These are phyloP conservation scores for Gortyna flavago DNA, from an alignment of 2,888 invertebrate genomes.

Conservation along the genomic window DNA sequence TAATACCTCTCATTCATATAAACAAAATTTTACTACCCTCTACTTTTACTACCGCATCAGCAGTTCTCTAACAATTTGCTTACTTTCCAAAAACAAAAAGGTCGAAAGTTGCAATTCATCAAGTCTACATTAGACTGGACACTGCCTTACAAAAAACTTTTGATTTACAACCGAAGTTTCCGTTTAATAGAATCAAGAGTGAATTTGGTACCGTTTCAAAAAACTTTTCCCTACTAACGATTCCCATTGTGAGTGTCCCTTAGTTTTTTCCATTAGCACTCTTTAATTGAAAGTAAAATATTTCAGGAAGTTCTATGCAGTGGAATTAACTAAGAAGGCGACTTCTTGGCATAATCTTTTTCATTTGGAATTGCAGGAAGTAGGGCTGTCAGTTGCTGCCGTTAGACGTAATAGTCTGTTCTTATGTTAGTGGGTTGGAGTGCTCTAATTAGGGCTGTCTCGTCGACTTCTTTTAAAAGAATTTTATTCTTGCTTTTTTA, in stretches of 20 bases:
- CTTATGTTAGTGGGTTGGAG: conserved; percentile 17
- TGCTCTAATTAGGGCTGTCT: conserved; percentile 34
- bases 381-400: conserved; percentile 42
- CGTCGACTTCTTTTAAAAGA: background rate
- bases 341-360: conserved; percentile 63
- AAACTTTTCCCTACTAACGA: conserved; percentile 78
- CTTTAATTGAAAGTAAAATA: conserved; percentile 76
- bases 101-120: conserved; percentile 63
- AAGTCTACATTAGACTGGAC: conserved; percentile 71
- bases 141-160: conserved; percentile 70
- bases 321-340: conserved; percentile 67
- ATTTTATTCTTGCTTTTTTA: background rate
- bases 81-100: conserved; percentile 59
- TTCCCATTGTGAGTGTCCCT: conserved; percentile 74
- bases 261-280: conserved; percentile 78
- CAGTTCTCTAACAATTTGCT: conserved; percentile 51
- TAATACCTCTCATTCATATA: background rate
- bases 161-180: conserved; percentile 74
- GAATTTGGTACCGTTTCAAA: conserved; percentile 79
- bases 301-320: conserved; percentile 64
- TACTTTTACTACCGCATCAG: conserved; percentile 37
- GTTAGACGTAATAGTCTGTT: conserved; percentile 35
- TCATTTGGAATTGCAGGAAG: conserved; percentile 58
- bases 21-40: conserved; percentile 21
- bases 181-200: conserved; percentile 79